phyloP scores from a whole-genome alignment of 2,113 vertebrate genomes.

The Chionis minor region DNA sequence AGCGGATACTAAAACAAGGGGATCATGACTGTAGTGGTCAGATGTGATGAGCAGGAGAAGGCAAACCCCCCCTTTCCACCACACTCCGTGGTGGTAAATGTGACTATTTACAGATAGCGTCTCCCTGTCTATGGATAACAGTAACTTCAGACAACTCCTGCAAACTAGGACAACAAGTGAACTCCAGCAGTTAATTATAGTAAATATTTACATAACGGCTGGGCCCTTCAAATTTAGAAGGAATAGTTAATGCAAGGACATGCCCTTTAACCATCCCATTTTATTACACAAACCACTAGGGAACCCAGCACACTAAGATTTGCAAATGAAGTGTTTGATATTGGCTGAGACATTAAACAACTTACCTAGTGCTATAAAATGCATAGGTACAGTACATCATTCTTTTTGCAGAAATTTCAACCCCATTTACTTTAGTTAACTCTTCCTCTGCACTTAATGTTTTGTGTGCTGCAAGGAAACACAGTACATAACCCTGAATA shows the following conservation, averaged over 20 bases:
- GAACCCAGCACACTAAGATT: constrained; percentile 74
- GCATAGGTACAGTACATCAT: constrained; percentile 68
- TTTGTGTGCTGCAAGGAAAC: not conserved
- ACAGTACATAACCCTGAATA: constrained; percentile 2
- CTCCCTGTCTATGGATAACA: not conserved
- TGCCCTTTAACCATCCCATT: constrained; percentile 80
- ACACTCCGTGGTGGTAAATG: not conserved
- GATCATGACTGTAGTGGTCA: not conserved
- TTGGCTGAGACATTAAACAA: constrained; percentile 76
- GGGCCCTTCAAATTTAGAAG: constrained; percentile 71
- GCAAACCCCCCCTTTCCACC: not conserved
- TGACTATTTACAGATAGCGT: not conserved
- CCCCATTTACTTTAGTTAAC: constrained; percentile 57
- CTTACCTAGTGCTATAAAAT: constrained; percentile 77
- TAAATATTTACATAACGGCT: constrained; percentile 79
- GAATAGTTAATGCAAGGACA: constrained; percentile 79
- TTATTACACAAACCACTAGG: constrained; percentile 76
- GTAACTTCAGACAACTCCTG: constrained; percentile 55
- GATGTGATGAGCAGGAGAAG: not conserved
- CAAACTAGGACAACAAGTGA: constrained; percentile 70
- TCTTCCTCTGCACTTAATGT: constrained; percentile 10
- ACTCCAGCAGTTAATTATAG: constrained; percentile 78
- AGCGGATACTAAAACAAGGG: not conserved
- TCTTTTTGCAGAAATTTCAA: constrained; percentile 66
- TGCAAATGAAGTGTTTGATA: constrained; percentile 83